Conservation (phyloP, 2,113 vertebrate genomes). For the Gallinago media region DNA sequence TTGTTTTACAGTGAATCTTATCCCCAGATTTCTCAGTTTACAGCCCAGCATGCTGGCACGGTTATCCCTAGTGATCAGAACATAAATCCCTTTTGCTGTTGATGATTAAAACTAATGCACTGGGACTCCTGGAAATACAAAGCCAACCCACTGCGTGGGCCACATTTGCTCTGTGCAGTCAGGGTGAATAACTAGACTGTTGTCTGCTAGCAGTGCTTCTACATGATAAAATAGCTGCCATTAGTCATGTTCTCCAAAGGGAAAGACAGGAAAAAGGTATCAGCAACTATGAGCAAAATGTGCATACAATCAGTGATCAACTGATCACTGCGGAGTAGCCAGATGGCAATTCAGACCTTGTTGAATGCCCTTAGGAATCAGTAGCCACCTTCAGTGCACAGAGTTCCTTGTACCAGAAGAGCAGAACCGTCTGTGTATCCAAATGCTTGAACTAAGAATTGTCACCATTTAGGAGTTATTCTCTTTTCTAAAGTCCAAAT, state of each 20-base stretch:
- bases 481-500: background rate
- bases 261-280: background rate
- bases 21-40: background rate
- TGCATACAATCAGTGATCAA: accelerated
- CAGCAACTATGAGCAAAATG: background rate
- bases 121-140: background rate
- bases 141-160: background rate
- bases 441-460: background rate
- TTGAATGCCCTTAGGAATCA: background rate
- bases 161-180: background rate
- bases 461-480: background rate
- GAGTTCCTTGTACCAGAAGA: background rate
- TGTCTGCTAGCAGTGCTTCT: background rate
- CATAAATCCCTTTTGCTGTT: background rate
- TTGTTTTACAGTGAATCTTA: background rate
- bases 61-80: background rate
- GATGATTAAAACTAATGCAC: background rate
- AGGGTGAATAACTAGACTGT: background rate
- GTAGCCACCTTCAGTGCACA: background rate
- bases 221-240: background rate
- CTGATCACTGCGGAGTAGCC: background rate
- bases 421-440: background rate
- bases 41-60: background rate
- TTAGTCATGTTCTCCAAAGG: background rate
- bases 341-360: background rate